Conservation (phyloP, 2,113 vertebrate species). For the Embiotoca jacksoni region DNA sequence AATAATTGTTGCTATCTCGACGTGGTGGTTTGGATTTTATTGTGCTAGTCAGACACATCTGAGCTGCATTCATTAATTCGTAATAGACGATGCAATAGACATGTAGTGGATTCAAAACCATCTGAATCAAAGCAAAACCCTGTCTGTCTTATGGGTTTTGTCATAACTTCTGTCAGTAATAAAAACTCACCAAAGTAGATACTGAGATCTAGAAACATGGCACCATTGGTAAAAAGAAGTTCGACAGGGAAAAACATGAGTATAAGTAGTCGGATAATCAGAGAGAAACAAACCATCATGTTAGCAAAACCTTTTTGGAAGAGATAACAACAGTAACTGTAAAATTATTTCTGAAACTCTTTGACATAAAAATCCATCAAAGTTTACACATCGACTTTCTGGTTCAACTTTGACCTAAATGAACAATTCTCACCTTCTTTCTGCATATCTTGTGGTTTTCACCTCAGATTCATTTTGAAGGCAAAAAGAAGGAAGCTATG, state of each 20-base stretch:
- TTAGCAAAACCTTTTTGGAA: background rate
- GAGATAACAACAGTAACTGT: too few species aligned
- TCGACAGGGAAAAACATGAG: background rate
- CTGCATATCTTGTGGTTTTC: too few species aligned
- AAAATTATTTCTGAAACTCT: too few species aligned
- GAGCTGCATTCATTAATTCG: slow-evolving; percentile 3
- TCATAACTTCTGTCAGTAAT: background rate
- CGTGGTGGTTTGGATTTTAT: slow-evolving; percentile 53
- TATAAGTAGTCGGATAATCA: background rate
- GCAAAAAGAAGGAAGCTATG: too few species aligned
- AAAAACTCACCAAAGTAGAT: background rate
- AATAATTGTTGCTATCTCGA: slow-evolving; percentile 58
- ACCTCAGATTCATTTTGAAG: too few species aligned
- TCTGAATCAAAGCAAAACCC: background rate
- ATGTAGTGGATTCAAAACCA: background rate
- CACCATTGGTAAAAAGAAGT: slow-evolving; percentile 1
- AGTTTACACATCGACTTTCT: too few species aligned
- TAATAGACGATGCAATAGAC: slow-evolving; percentile 1
- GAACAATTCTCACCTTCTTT: too few species aligned
- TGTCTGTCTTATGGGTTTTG: background rate
- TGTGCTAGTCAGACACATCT: slow-evolving; percentile 14
- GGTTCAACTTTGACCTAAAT: too few species aligned
- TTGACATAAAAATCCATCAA: too few species aligned
- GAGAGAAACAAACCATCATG: background rate
- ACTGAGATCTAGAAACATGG: too few species aligned